A percentile compares a stretch with the other conserved stretches of the same genome.
Conservation (phyloP, 2,888 invertebrate genomes). For the Cyclophora albipunctata region DNA sequence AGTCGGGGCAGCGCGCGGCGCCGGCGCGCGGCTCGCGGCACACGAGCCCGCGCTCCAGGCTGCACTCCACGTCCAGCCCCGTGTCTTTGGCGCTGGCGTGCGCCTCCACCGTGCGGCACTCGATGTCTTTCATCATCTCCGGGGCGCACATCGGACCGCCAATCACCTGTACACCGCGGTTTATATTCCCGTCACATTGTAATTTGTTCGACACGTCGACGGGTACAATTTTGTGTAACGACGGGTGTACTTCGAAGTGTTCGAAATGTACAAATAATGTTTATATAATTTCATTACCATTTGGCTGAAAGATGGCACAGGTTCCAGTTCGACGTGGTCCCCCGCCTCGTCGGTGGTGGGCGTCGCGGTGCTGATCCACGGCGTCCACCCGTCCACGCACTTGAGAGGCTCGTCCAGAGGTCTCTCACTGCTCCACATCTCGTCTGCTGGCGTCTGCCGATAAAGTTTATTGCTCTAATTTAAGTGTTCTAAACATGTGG, state of each 20-base stretch:
- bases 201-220: no score
- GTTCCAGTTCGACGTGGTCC: slow-evolving; percentile 60
- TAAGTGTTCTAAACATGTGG: neutral
- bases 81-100: slow-evolving; percentile 80
- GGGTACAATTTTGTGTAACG: no score
- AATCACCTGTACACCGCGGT: slow-evolving; percentile 35
- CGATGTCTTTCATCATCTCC: slow-evolving; percentile 80
- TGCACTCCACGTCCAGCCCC: slow-evolving; percentile 85
- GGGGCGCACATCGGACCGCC: slow-evolving; percentile 74
- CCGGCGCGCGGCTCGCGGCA: slow-evolving; percentile 67
- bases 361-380: slow-evolving; percentile 82
- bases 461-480: neutral
- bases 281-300: slow-evolving; percentile 53
- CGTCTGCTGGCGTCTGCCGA: slow-evolving; percentile 5
- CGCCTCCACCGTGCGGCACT: slow-evolving; percentile 81
- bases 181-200: no score
- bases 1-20: slow-evolving; percentile 80
- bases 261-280: no score
- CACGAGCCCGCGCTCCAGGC: slow-evolving; percentile 81
- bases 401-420: slow-evolving; percentile 50
- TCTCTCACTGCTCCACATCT: slow-evolving; percentile 28
- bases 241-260: no score
- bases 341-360: slow-evolving; percentile 37
- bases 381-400: slow-evolving; percentile 85
- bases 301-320: slow-evolving; percentile 63